A percentile compares a stretch with the other conserved stretches of the same genome.
phyloP scores from a whole-genome alignment of 2,797 vertebrate genomes.

The Siniperca undulata region DNA sequence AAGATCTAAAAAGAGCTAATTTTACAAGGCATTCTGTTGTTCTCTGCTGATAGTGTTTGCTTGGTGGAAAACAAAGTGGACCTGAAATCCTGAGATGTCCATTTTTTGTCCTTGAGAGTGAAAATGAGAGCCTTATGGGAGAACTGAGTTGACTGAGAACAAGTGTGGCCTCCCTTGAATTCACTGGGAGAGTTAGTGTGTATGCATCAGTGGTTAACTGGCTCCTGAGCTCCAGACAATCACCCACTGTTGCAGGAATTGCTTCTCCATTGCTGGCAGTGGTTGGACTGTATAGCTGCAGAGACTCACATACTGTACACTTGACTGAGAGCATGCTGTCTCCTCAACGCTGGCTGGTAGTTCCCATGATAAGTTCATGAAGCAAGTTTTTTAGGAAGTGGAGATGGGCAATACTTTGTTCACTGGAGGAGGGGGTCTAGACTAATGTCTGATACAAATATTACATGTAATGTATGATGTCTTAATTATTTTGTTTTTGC shows the following conservation, averaged over 20 bases:
- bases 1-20: slow-evolving; percentile 40
- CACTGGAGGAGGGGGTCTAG: neutral
- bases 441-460: neutral
- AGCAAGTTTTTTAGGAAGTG: slow-evolving; percentile 26
- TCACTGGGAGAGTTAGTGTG: slow-evolving; percentile 67
- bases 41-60: slow-evolving; percentile 50
- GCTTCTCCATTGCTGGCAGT: slow-evolving; percentile 61
- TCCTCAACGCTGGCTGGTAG: slow-evolving; percentile 7
- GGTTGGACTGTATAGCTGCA: slow-evolving; percentile 43
- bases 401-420: neutral
- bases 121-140: slow-evolving; percentile 64
- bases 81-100: slow-evolving; percentile 36
- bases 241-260: slow-evolving; percentile 73
- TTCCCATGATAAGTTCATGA: slow-evolving; percentile 12
- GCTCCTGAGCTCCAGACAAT: slow-evolving; percentile 78
- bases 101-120: slow-evolving; percentile 40
- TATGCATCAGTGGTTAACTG: slow-evolving; percentile 77
- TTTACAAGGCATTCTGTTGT: slow-evolving; percentile 50
- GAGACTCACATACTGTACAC: slow-evolving; percentile 39
- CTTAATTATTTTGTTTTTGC: neutral
- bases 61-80: slow-evolving; percentile 54
- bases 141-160: slow-evolving; percentile 53
- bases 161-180: slow-evolving; percentile 70
- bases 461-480: neutral
- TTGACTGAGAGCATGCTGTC: slow-evolving; percentile 30